Percentiles rank a stretch among this genome's conserved stretches.
Conservation (phyloP, 1,140 invertebrate genomes). For the Listronotus bonariensis region DNA sequence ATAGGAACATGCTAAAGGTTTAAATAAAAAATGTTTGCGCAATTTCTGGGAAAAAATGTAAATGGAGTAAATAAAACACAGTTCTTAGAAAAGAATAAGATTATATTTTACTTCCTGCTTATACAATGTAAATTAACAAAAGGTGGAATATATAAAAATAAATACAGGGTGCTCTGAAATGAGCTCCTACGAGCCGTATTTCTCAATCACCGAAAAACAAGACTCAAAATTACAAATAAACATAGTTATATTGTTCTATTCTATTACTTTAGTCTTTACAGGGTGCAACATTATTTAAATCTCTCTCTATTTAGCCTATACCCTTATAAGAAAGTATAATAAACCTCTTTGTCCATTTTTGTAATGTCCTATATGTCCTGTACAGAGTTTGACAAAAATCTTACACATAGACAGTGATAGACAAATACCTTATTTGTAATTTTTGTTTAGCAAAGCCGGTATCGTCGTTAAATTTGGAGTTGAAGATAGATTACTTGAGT, state of each 20-base stretch:
- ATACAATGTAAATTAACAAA: conserved; percentile 2
- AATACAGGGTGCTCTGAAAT: no score
- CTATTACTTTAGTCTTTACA: conserved; percentile 15
- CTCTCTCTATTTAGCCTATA: conserved; percentile 1
- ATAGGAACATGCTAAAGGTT: no score
- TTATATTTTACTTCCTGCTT: conserved; percentile 16
- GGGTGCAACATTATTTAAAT: conserved; percentile 13
- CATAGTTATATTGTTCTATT: conserved; percentile 9
- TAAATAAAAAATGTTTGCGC: no score
- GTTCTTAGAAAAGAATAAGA: conserved; percentile 9
- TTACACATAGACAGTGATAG: no score
- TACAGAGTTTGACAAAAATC: no score
- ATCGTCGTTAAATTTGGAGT: no score
- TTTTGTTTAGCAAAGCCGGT: no score
- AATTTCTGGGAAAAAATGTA: neutral
- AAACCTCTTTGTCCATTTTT: no score
- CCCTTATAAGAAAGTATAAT: neutral
- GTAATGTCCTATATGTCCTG: no score
- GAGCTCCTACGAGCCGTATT: no score
- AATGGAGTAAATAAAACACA: neutral
- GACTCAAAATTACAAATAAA: conserved; percentile 8
- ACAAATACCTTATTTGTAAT: no score
- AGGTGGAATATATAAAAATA: neutral
- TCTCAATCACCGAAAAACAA: neutral
- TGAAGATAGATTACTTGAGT: no score